phyloP scores from a whole-genome alignment of 2,113 vertebrate genomes.

The Athene cunicularia region DNA sequence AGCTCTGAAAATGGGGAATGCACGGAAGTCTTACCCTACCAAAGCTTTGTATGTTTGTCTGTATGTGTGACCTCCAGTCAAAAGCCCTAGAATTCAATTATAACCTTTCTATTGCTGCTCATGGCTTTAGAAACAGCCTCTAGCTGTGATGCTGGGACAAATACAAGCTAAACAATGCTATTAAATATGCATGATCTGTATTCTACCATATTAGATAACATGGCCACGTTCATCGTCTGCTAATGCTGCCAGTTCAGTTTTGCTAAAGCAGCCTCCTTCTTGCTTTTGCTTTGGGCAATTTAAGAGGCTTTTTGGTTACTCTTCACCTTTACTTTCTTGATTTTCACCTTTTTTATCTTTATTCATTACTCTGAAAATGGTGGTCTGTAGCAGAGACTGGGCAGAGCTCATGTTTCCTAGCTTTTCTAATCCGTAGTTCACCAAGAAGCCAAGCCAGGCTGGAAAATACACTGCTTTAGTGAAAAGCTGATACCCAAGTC shows the following conservation, averaged over 20 bases:
- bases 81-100: neutral
- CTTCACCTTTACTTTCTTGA: neutral
- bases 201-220: conserved; percentile 13
- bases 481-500: neutral
- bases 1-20: neutral
- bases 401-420: neutral
- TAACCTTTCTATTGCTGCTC: neutral
- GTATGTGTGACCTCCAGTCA: neutral
- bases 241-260: neutral
- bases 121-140: neutral
- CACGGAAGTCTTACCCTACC: neutral
- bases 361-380: neutral
- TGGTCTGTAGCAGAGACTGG: neutral
- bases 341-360: neutral
- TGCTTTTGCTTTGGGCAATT: neutral
- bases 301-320: neutral
- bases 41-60: neutral
- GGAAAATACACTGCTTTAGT: neutral
- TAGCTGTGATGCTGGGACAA: neutral
- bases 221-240: neutral
- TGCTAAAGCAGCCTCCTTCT: neutral
- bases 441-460: neutral
- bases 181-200: conserved; percentile 25
- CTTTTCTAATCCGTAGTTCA: neutral
- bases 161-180: neutral